phyloP scores from a whole-genome alignment of 2,888 invertebrate species.

The Drosophila neonasuta region DNA sequence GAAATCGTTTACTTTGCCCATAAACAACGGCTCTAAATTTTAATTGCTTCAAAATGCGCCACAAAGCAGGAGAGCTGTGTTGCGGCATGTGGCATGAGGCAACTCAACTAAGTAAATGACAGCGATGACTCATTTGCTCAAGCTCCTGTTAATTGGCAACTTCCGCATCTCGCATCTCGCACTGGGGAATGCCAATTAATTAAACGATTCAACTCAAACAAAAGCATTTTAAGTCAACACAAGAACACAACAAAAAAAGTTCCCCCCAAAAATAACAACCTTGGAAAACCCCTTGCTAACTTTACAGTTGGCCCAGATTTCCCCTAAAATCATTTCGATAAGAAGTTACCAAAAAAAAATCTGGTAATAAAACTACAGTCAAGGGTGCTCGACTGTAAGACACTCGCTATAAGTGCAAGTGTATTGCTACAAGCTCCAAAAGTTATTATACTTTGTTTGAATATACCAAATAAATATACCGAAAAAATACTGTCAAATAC shows the following conservation, averaged over 20 bases:
- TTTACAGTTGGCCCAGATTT: slow-evolving; percentile 31
- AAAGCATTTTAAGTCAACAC: slow-evolving; percentile 39
- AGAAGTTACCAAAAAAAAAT: slow-evolving; percentile 6
- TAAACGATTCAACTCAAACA: slow-evolving; percentile 46
- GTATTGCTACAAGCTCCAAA: too few relatives aligned
- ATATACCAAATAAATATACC: too few relatives aligned
- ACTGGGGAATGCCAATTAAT: slow-evolving; percentile 52
- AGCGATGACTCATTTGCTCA: slow-evolving; percentile 41
- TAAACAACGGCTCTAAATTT: slow-evolving; percentile 61
- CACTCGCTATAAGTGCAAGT: too few relatives aligned
- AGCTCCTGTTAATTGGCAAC: slow-evolving; percentile 60
- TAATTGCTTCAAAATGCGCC: slow-evolving; percentile 58
- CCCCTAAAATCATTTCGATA: slow-evolving; percentile 15
- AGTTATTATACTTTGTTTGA: too few relatives aligned
- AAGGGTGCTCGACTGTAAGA: too few relatives aligned
- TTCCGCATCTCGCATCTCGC: slow-evolving; percentile 49
- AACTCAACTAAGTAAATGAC: slow-evolving; percentile 28
- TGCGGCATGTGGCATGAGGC: slow-evolving; percentile 18
- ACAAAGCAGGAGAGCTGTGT: slow-evolving; percentile 13
- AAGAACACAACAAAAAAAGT: not conserved
- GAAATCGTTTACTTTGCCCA: slow-evolving; percentile 63
- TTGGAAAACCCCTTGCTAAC: slow-evolving; percentile 7
- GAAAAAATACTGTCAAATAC: too few relatives aligned
- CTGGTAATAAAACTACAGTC: too few relatives aligned
- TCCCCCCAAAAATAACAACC: slow-evolving; percentile 1